These are phyloP conservation scores for Alloplasta piceator DNA, from an alignment of 2,888 invertebrate species.

Conservation along the genomic window DNA sequence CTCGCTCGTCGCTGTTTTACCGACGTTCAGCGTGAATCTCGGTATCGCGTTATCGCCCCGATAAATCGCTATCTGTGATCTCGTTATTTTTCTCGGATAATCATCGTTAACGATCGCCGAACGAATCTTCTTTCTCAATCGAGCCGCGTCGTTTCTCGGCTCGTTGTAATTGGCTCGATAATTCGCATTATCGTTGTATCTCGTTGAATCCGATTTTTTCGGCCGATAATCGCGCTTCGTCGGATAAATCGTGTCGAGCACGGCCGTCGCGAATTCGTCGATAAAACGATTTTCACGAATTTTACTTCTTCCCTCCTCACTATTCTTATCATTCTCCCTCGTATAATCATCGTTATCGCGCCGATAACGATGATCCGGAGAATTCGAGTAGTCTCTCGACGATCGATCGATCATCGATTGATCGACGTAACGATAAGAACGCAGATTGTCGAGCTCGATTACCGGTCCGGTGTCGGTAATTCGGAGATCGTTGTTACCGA, in stretches of 20 bases:
- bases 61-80: constrained; percentile 1
- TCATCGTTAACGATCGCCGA: not conserved
- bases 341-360: constrained; percentile 29
- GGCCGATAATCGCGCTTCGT: constrained; percentile 45
- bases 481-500: constrained; percentile 28
- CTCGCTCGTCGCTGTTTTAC: too few species aligned
- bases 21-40: too few species aligned
- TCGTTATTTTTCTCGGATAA: constrained; percentile 41
- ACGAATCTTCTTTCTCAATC: too few species aligned
- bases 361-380: constrained; percentile 12
- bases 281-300: constrained; percentile 52
- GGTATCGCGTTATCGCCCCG: too few species aligned
- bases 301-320: constrained; percentile 11
- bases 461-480: constrained; percentile 9
- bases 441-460: constrained; percentile 41
- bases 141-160: too few species aligned
- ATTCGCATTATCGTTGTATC: not conserved
- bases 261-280: constrained; percentile 62
- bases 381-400: constrained; percentile 33
- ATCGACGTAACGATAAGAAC: constrained; percentile 66
- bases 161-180: too few species aligned
- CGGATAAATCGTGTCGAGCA: constrained; percentile 63
- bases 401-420: too few species aligned
- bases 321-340: constrained; percentile 33
- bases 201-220: constrained; percentile 29